Percentiles rank a stretch among this genome's conserved stretches.
phyloP scores from a whole-genome alignment of 2,113 vertebrate genomes.

The Macrotus californicus region DNA sequence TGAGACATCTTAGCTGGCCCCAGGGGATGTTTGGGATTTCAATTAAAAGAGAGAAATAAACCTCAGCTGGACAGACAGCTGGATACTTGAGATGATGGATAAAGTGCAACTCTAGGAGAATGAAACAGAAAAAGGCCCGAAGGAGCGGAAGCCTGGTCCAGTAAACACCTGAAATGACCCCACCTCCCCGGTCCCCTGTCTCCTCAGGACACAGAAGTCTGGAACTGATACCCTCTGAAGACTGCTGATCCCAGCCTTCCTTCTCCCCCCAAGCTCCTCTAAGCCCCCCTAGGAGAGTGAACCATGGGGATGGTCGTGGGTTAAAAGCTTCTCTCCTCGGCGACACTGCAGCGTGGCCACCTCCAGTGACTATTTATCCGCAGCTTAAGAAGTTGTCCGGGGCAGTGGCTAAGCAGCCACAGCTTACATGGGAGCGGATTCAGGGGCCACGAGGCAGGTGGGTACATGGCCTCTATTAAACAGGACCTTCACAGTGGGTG shows the following conservation, averaged over 20 bases:
- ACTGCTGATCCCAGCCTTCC: background rate
- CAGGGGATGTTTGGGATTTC: background rate
- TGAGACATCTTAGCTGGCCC: background rate
- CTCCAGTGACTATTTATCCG: background rate
- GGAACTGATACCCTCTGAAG: background rate
- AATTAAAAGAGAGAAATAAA: background rate
- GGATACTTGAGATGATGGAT: background rate
- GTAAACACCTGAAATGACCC: background rate
- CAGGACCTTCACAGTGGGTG: background rate
- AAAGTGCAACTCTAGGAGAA: background rate
- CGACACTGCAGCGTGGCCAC: fast-evolving
- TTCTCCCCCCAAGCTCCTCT: background rate
- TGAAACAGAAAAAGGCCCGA: background rate
- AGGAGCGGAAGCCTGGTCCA: background rate
- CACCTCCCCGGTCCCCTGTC: too few relatives aligned
- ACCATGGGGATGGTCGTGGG: background rate
- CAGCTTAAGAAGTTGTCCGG: slow-evolving; percentile 26
- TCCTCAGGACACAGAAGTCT: background rate
- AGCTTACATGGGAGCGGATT: slow-evolving; percentile 7
- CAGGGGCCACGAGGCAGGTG: background rate
- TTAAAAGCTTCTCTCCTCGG: background rate
- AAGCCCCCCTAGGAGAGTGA: background rate
- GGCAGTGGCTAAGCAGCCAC: background rate
- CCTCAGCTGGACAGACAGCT: background rate
- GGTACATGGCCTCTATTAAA: slow-evolving; percentile 8